phyloP scores from a whole-genome alignment of 2,888 invertebrate species.

The Diogma glabrata region DNA sequence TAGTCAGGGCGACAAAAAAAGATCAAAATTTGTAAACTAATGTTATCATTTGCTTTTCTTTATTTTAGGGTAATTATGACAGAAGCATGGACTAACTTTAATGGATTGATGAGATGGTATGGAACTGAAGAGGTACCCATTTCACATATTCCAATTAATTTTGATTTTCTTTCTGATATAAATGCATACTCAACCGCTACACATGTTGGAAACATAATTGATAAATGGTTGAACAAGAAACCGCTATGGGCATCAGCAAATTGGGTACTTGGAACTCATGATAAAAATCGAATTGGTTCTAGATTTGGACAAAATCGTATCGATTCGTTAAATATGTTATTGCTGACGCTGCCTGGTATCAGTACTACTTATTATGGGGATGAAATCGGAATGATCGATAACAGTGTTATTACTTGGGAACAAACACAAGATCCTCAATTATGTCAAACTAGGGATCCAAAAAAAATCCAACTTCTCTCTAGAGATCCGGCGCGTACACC shows the following conservation, averaged over 20 bases:
- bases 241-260: conserved; percentile 42
- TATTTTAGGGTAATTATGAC: conserved; percentile 55
- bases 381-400: conserved; percentile 61
- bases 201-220: conserved; percentile 39
- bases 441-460: conserved; percentile 40
- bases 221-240: conserved; percentile 43
- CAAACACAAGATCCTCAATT: conserved; percentile 47
- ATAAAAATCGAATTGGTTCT: conserved; percentile 54
- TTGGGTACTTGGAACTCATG: conserved; percentile 71
- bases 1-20: no score
- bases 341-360: conserved; percentile 71
- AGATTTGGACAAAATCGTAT: conserved; percentile 53
- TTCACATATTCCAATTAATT: conserved; percentile 50
- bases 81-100: conserved; percentile 55
- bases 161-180: conserved; percentile 41
- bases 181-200: conserved; percentile 36
- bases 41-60: no score
- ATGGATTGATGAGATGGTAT: conserved; percentile 53
- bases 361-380: conserved; percentile 81
- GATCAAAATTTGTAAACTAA: no score
- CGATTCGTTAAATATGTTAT: conserved; percentile 73
- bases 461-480: conserved; percentile 39
- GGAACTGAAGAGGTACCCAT: conserved; percentile 38
- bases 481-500: conserved; percentile 71
- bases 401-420: conserved; percentile 39